These are phyloP conservation scores for Oplegnathus fasciatus DNA, from an alignment of 2,113 vertebrate genomes.

Conservation along the genomic window DNA sequence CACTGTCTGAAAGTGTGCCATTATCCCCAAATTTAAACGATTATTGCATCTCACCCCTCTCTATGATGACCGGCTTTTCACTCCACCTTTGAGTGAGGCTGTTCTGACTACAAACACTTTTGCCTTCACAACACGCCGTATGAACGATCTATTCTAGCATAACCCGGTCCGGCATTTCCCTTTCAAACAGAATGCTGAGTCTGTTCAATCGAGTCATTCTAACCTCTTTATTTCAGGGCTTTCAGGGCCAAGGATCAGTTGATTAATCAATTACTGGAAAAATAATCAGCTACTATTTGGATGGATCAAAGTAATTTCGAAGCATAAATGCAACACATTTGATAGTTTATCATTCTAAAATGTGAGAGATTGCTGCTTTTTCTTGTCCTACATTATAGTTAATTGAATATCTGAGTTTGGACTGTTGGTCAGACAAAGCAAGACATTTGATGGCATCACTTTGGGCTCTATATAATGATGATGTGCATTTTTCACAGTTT, in stretches of 20 bases:
- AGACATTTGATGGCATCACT: too few relatives aligned
- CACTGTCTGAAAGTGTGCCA: neutral
- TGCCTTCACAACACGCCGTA: neutral
- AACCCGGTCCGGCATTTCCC: neutral
- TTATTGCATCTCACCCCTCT: neutral
- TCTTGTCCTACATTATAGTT: neutral
- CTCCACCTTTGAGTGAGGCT: neutral
- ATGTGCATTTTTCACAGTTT: neutral
- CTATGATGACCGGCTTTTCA: neutral
- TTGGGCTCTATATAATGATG: neutral
- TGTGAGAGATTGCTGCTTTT: neutral
- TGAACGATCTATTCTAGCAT: neutral
- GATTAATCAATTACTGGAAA: neutral
- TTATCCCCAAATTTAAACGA: neutral
- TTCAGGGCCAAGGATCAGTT: too few relatives aligned
- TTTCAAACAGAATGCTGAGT: neutral
- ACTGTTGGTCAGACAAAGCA: neutral
- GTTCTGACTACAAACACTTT: neutral
- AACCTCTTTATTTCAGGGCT: neutral
- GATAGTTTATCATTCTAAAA: neutral
- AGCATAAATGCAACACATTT: neutral
- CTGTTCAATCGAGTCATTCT: neutral
- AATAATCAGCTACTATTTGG: neutral
- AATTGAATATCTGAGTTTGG: neutral
- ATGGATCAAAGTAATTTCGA: neutral